phyloP scores from a whole-genome alignment of 2,797 vertebrate genomes.

The Glossophaga mutica region DNA sequence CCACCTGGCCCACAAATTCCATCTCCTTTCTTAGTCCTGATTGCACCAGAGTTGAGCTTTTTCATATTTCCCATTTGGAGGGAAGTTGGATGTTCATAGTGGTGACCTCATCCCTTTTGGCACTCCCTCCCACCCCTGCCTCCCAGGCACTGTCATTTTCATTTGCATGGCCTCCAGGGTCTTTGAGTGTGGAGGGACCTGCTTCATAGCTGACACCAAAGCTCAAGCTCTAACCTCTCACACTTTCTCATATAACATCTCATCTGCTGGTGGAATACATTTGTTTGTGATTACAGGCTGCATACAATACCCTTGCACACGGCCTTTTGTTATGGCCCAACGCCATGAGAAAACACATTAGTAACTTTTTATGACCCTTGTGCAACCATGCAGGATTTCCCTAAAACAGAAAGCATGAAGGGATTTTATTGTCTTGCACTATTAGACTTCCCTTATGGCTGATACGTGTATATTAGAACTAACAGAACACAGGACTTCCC shows the following conservation, averaged over 20 bases:
- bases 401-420: slow-evolving; percentile 78
- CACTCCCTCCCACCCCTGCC: not conserved
- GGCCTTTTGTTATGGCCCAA: slow-evolving; percentile 77
- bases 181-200: slow-evolving; percentile 64
- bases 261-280: slow-evolving; percentile 82
- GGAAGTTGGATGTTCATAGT: not conserved
- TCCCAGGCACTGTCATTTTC: slow-evolving; percentile 66
- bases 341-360: slow-evolving; percentile 85
- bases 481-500: slow-evolving; percentile 59
- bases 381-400: slow-evolving; percentile 81
- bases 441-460: slow-evolving; percentile 78
- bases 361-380: slow-evolving; percentile 82
- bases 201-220: slow-evolving; percentile 67
- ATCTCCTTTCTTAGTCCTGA: not conserved
- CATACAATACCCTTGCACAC: slow-evolving; percentile 75
- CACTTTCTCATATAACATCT: slow-evolving; percentile 83
- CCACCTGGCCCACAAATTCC: slow-evolving; percentile 4
- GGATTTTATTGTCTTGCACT: slow-evolving; percentile 81
- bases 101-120: slow-evolving; percentile 60
- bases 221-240: slow-evolving; percentile 77
- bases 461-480: slow-evolving; percentile 75
- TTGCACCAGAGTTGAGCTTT: slow-evolving; percentile 20
- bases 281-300: slow-evolving; percentile 84
- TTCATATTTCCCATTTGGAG: slow-evolving; percentile 42
- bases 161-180: slow-evolving; percentile 66